Percentiles rank a stretch among this genome's conserved stretches.
These are phyloP conservation scores for Myrmophylax atrothorax DNA, from an alignment of 2,113 vertebrate genomes.

Conservation along the genomic window DNA sequence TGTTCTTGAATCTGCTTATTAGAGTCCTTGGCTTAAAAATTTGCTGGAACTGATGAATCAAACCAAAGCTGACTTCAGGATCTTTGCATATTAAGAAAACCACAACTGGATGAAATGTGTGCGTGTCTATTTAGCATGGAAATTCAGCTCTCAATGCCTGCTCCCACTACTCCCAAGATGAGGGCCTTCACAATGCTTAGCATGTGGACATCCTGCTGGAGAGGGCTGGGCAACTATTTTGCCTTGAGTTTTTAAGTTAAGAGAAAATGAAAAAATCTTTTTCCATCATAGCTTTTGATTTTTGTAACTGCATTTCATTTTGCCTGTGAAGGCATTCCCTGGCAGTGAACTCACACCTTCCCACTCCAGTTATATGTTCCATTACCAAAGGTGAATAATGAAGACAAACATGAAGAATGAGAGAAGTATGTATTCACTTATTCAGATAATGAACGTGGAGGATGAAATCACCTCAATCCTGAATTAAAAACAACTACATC, in stretches of 20 bases:
- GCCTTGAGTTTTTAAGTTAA: neutral
- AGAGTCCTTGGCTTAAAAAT: conserved; percentile 46
- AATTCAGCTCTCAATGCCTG: neutral
- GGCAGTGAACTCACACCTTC: conserved; percentile 14
- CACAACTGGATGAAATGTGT: neutral
- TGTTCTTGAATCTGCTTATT: conserved; percentile 44
- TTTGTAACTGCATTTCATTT: neutral
- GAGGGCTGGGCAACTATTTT: neutral
- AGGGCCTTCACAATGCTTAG: neutral
- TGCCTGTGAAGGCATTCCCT: neutral
- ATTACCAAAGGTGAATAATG: conserved; percentile 60
- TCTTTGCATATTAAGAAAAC: conserved; percentile 20
- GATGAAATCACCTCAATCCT: conserved; percentile 42
- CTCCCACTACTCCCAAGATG: neutral
- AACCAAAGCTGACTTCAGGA: conserved; percentile 15
- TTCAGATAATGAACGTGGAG: conserved; percentile 27
- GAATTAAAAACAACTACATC: conserved; percentile 35
- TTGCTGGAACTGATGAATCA: conserved; percentile 33
- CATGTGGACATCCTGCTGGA: neutral
- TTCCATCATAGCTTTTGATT: neutral
- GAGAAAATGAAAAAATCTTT: neutral
- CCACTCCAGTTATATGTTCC: conserved; percentile 40
- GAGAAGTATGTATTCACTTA: conserved; percentile 12
- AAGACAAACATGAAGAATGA: conserved; percentile 13
- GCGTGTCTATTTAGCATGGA: neutral